Evolutionary conservation across 1,140 invertebrate species (phyloP).

Genomic region (Papilio glaucus): DNA sequence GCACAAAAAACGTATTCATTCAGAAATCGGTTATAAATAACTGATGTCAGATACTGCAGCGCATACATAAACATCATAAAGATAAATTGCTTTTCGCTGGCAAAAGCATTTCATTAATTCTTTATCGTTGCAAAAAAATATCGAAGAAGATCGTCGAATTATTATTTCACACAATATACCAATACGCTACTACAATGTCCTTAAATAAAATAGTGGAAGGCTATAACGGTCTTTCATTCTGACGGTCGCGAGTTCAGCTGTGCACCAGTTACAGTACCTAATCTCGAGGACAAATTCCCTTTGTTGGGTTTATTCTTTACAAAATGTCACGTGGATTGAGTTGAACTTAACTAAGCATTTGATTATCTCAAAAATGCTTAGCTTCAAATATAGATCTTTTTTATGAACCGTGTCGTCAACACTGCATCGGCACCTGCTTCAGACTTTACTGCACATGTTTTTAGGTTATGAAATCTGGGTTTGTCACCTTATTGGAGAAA

Average conservation of each 20-base stretch:
- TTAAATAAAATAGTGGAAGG: not conserved
- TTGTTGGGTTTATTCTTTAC: too few relatives aligned
- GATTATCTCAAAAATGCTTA: too few relatives aligned
- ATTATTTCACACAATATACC: not conserved
- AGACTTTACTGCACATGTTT: too few relatives aligned
- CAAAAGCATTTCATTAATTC: conserved; percentile 20
- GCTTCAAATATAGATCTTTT: too few relatives aligned
- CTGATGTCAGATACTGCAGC: conserved; percentile 15
- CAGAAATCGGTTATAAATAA: conserved; percentile 25
- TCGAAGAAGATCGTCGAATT: not conserved
- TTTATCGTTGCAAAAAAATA: conserved; percentile 1
- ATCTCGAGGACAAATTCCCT: too few relatives aligned
- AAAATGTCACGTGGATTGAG: too few relatives aligned
- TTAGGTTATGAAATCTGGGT: too few relatives aligned
- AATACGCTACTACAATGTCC: not conserved
- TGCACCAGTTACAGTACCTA: too few relatives aligned
- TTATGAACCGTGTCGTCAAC: too few relatives aligned
- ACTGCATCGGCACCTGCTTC: too few relatives aligned
- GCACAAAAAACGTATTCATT: conserved; percentile 14
- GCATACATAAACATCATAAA: conserved; percentile 1
- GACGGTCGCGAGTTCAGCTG: not conserved
- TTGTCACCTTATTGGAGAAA: too few relatives aligned
- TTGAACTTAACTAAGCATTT: too few relatives aligned
- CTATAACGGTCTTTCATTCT: not conserved
- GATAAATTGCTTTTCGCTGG: conserved; percentile 16